Percentiles rank a stretch among this genome's conserved stretches.
Evolutionary conservation across 92 coral and sea anemone species (phyloP).

Genomic region (Palythoa grandis): DNA sequence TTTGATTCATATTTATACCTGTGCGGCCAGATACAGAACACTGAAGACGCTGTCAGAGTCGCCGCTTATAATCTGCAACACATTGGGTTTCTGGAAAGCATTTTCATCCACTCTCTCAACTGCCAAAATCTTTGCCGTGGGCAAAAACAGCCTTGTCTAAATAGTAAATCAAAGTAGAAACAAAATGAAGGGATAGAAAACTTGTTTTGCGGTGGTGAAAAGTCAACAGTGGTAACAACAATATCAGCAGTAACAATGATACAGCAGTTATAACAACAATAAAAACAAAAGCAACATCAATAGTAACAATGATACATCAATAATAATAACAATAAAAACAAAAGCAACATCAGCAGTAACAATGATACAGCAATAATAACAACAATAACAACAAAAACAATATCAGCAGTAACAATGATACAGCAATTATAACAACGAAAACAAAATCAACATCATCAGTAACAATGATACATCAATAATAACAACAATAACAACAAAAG

Average conservation of each 20-base stretch:
- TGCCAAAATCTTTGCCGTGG: constrained; percentile 79
- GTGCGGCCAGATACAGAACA: constrained; percentile 83
- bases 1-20: constrained; percentile 55
- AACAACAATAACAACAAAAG: no score
- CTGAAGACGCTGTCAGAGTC: constrained; percentile 74
- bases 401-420: no score
- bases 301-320: no score
- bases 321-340: no score
- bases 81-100: constrained; percentile 90
- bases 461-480: no score
- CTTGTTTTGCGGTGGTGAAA: neutral
- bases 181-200: neutral
- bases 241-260: neutral
- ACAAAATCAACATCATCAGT: no score
- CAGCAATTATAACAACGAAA: no score
- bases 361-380: no score
- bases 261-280: no score
- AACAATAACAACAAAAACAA: no score
- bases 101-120: constrained; percentile 92
- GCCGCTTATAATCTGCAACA: constrained; percentile 87
- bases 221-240: neutral
- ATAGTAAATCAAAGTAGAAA: neutral
- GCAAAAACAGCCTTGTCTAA: constrained; percentile 90
- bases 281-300: no score
- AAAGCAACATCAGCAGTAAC: no score